Conservation (phyloP, 1,140 invertebrate genomes). For the Chymomyza costata region DNA sequence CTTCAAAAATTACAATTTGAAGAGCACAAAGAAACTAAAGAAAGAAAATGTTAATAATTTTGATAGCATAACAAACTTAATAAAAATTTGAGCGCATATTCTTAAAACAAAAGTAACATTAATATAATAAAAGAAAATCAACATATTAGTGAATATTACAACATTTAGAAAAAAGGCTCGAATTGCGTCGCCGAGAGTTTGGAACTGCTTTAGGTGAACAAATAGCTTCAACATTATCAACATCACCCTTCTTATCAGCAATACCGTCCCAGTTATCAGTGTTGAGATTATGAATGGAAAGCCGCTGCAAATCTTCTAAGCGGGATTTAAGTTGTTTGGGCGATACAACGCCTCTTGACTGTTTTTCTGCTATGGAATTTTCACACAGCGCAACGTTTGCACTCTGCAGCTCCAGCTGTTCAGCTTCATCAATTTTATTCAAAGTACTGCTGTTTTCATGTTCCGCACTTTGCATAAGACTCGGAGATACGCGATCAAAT, state of each 20-base stretch:
- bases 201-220: slow-evolving; percentile 25
- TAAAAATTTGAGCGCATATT: slow-evolving; percentile 1
- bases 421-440: background rate
- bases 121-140: slow-evolving; percentile 31
- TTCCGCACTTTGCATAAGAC: background rate
- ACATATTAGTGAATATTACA: slow-evolving; percentile 62
- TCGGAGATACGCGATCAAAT: background rate
- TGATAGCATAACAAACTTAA: no score
- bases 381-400: slow-evolving; percentile 4
- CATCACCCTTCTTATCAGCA: slow-evolving; percentile 39
- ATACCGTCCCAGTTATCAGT: slow-evolving; percentile 9
- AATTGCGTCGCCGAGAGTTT: slow-evolving; percentile 32
- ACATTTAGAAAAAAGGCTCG: slow-evolving; percentile 51
- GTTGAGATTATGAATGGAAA: slow-evolving; percentile 20
- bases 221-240: slow-evolving; percentile 43
- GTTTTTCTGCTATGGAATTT: slow-evolving; percentile 20
- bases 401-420: background rate
- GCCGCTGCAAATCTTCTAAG: slow-evolving; percentile 69
- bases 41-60: no score
- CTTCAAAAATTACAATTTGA: no score
- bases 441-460: background rate
- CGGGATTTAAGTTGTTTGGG: slow-evolving; percentile 77
- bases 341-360: slow-evolving; percentile 69
- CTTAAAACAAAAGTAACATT: slow-evolving; percentile 21
- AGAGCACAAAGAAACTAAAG: no score